Base-by-base conservation (phyloP, 2,797 vertebrate genomes). In the Aulostomus chinensis region DNA sequence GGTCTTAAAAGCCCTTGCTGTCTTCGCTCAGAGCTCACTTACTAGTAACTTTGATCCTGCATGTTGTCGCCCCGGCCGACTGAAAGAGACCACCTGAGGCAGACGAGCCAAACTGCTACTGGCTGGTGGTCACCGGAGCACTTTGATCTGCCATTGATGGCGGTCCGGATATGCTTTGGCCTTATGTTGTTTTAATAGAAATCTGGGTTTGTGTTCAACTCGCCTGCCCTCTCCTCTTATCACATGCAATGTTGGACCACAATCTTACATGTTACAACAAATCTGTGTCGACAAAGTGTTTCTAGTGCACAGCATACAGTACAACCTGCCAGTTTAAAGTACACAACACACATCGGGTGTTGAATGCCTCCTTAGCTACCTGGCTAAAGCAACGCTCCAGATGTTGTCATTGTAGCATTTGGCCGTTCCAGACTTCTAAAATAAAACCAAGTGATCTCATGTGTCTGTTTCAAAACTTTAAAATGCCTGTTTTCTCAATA, bases 401-500 rank as follows among this genome's bases (percentile, higher is more conserved):
- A 55, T 9, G 28, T 46, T 25, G 26, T 46, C 38, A n/a, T 35
- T 53, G 46, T 56, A 34, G 30, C 16, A 54, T 48, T 61, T 43
- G 30, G 49, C 57, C 24, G 21, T 61, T 64, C 29, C 38, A 17
- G 32, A 39, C 53, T 57, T 30, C 30, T 51, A 2, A 47, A 50
- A 49, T 28, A 36, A 48, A 49, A 66, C 21, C 24, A 48, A 46
- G 17, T 47, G 49, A 64, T 54, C 43, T 45, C 28, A 21, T 17
- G 12, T 58, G 51, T 56, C 20, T 34, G 16, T 68, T 68, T 64
- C 24, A 59, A 56, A 59, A 62, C 48, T 45, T 67, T 33, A 15
- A 59, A 68, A 69, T 51, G 64, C 54, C 66, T 76, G 73, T 43
- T 54, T 74, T 49, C n/a, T n/a, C n/a, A n/a, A 28, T 21, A 48